Conservation (phyloP, 2,113 vertebrate genomes). For the Synodontis membranacea region DNA sequence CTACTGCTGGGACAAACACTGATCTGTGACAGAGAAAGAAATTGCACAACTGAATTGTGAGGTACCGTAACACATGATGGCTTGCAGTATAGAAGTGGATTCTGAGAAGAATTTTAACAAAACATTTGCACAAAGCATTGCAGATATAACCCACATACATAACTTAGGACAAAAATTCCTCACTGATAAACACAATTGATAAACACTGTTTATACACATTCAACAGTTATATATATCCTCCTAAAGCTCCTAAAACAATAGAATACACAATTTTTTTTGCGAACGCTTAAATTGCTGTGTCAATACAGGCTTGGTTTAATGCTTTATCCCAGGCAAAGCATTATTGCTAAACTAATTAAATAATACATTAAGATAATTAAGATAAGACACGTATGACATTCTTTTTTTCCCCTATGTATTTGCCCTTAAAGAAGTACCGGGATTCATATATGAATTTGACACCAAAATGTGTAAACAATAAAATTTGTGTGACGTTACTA, state of each 20-base stretch:
- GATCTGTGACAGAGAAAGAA: constrained; percentile 69
- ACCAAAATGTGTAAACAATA: too few species aligned
- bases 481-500: too few species aligned
- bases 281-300: not conserved
- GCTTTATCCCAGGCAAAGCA: not conserved
- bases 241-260: not conserved
- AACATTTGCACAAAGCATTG: not conserved
- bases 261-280: not conserved
- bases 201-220: too few species aligned
- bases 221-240: not conserved
- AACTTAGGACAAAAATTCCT: too few species aligned
- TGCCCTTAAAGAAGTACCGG: too few species aligned
- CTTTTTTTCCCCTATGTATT: too few species aligned
- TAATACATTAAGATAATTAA: too few species aligned
- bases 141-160: not conserved
- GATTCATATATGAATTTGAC: too few species aligned
- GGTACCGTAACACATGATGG: not conserved
- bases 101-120: not conserved
- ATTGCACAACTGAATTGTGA: not conserved
- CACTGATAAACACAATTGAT: not conserved
- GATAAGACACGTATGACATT: too few species aligned
- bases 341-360: not conserved
- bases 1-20: constrained; percentile 80
- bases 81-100: not conserved
- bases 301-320: not conserved